Evolutionary conservation across 2,113 vertebrate species (phyloP), one percentile per base, ranked within the genome.

Genomic region (Phyllopteryx taeniolatus): DNA sequence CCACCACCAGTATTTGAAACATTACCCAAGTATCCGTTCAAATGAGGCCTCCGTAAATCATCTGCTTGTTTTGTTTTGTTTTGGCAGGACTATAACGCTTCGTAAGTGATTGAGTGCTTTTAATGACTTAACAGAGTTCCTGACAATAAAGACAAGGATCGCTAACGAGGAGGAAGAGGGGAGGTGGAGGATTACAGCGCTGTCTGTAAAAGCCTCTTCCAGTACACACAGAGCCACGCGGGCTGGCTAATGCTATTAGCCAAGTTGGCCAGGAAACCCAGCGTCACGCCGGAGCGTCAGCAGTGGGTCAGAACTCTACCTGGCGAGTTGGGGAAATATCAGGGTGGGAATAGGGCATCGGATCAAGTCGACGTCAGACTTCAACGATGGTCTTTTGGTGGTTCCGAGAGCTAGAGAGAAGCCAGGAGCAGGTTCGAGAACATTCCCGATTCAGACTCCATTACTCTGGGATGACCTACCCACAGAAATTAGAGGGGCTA

Each of bases 141-240:
- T 63, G 35, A 82, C 63, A 70, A 73, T 62, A 79, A 59, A 72
- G 81, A 79, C 78, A 80, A 83, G 76, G 79, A 86, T 74, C 72
- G 81, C 77, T 56, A 20, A 12, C 31, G 64, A 74, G 71, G 62
- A 79, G 70, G 73, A 79, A 68, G 78, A 59, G 27, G 15, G 67
- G 77, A 66, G 22, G 44, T 15, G n/a, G 57, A 71, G 85, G 83
- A 87, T 88, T 89, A 86, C 81, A 61, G 71, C 27, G 44, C 64
- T 43, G 79, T 74, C 77, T 78, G 61, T 75, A 88, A 90, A 39
- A 86, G 85, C 78, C 79, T 72, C 82, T 85, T 82, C 46, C 11
- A 69, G 67, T 81, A 73, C 70, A 80, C 70, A 78, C 68, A 79
- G 19, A 70, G 61, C 71, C 47, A 71, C 71, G 72, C 47, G n/a